Evolutionary conservation across 2,797 vertebrate genomes (phyloP).

Genomic region (Rhodeus uyekii): DNA sequence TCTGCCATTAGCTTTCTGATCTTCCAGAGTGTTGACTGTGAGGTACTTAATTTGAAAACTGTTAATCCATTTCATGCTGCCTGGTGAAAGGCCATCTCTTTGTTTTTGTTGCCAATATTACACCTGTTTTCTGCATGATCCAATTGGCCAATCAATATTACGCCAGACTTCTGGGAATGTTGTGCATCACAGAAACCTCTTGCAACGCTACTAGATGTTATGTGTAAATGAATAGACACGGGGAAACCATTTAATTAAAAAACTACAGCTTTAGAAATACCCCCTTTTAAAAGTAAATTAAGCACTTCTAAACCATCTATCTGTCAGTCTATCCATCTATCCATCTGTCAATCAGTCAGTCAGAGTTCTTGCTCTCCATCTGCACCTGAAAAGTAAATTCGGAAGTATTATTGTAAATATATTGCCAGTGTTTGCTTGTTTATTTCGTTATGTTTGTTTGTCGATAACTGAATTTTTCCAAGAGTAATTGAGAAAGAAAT

Average conservation of each 20-base stretch:
- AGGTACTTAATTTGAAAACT: neutral
- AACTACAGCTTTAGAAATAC: neutral
- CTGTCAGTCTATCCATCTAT: neutral
- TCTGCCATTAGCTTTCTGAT: neutral
- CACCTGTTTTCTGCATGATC: constrained; percentile 4
- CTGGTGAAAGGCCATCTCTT: neutral
- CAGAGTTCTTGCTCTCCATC: no score
- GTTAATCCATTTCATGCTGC: neutral
- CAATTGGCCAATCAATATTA: constrained; percentile 23
- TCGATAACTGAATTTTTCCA: neutral
- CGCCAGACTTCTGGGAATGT: neutral
- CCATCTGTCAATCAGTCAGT: neutral
- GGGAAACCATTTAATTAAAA: neutral
- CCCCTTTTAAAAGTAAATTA: neutral
- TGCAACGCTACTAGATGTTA: neutral
- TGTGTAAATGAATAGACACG: neutral
- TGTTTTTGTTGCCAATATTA: constrained; percentile 1
- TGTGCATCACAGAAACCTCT: neutral
- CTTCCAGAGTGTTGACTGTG: neutral
- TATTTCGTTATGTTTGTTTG: neutral
- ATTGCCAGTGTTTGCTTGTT: neutral
- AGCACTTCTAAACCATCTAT: no score
- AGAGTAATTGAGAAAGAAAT: neutral
- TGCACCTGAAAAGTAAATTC: neutral
- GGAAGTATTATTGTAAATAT: neutral